Evolutionary conservation across 1,140 invertebrate genomes (phyloP), one percentile per base, ranked within the genome.

Genomic region (Kradibia gibbosae): DNA sequence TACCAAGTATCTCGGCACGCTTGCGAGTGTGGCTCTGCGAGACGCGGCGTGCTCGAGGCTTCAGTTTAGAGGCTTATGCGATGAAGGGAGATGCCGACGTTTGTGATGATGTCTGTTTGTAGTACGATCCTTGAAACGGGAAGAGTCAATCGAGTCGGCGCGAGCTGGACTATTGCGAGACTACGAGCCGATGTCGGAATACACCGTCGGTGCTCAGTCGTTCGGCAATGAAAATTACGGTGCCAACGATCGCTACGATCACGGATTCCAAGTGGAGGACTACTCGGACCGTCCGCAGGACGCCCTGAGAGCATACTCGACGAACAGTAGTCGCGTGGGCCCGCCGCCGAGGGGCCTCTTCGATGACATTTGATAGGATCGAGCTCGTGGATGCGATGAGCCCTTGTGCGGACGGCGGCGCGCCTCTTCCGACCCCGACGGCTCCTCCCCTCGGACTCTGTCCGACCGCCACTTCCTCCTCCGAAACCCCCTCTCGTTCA

Each of bases 281-380:
- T 88, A 87, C 48, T 84, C 86, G 53, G 88, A 90, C 71, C 79
- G 86, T 28, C 82, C 91, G 80, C 83, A 92, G 88, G 85, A 89
- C 55, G 86, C 86, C 55, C 39, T 86, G 74, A 87, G 80, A 78
- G 80, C 88, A 28, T 90, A 87, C 71, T 84, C 86, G 15, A 84
- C 81, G 5, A 87, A 86, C 60, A 87, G 86, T 28, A 90, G 81
- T 83, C 88, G 89, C 13, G 92, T 94, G 67, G 93, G 93, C 5
- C 92, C 93, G 73, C 95, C 96, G 0, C 96, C 95, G 0, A 91
- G 94, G 82, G 95, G 96, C 67, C 93, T 98, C 73, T 98, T 98
- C 86, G 96, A 98, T 90, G 96, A 98, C 90, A 95, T 96, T 75
- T 95, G 92, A 92, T 84, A 34, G 4, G 34, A 65, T 50, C 13